Base-by-base conservation (phyloP, 2,797 vertebrate species). In the Pangasius krempfi region DNA sequence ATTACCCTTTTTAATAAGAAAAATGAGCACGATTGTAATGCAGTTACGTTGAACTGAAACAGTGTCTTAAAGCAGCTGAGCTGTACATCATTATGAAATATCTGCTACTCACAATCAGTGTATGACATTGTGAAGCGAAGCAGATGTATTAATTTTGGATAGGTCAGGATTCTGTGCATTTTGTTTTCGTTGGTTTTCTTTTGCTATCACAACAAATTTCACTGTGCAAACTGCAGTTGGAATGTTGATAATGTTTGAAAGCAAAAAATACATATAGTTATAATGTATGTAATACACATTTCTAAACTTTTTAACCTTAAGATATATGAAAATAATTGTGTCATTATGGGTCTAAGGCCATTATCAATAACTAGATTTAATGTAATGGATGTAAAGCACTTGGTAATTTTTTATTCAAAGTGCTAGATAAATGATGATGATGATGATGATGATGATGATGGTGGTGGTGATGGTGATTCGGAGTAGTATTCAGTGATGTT, bases 1-100 rank as follows among this genome's bases (percentile, higher is more conserved):
- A 84, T 88, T 84, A 75, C 80, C 81, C 30, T 64, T 64, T 84
- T 76, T 60, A 84, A 88, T 75, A 84, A 76, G 58, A 82, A 64
- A 82, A 82, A 82, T 12, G 16, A 82, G 80, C 68, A 75, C 27
- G 44, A 64, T 84, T 16, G 80, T 64, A 62, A 82, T 82, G 80
- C 13, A 47, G 37, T 82, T 82, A 62, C 12, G 2, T 44, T 62
- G 37, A 14, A 82, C 37, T n/a, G 37, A 47, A 62, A 64, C 37
- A 27, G 44, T 9, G 58, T n/a, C 25, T 64, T 82, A 62, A 62
- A 62, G 37, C 58, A 47, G 37, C 58, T 62, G 37, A 10, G 56
- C 37, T 47, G 64, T 84, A 75, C 6, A 82, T 82, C 58, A 82
- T 64, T 82, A 82, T 62, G 58, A 82, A 82, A 62, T 62, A 62